Evolutionary conservation across 2,113 vertebrate species (phyloP), one percentile per base, ranked within the genome.

Genomic region (Brienomyrus longianalis): DNA sequence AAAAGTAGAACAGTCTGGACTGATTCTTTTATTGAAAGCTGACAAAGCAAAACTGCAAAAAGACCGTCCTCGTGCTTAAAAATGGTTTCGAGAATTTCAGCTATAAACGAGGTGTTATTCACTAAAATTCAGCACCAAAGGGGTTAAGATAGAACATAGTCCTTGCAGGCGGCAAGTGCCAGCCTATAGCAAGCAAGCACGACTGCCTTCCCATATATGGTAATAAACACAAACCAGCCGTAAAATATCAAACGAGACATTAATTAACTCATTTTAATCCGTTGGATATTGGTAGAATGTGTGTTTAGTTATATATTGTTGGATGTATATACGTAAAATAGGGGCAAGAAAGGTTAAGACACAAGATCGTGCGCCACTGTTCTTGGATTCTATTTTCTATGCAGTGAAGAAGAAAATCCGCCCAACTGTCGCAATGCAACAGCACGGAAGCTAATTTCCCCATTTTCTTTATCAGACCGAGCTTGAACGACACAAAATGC

Each of bases 161-260:
- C 92, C 91, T 92, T 83, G 92, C 94, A 93, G 92, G 95, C 94
- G 93, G 93, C 92, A 31, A 93, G 84, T 90, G 90, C 92, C 92
- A 95, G 94, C 95, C 96, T 96, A 96, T 96, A 90, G 91, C 94
- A 93, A 93, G 88, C 43, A 90, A 91, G 94, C 94, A 95, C 94
- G 92, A 93, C 92, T 91, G 92, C 90, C 92, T 94, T 85, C 93
- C 96, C 95, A 95, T 96, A 96, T 95, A 95, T 95, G 96, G 96
- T 88, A 93, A 93, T 92, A 88, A 90, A 91, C 23, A 91, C 90
- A 91, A 92, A 93, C 91, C 90, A 15, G 70, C 89, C 80, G 47
- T 19, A 89, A 92, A 94, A 93, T 90, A 90, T 92, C 51, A 52
- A 83, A 51, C 23, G 27, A 88, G 92, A 83, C 9, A 54, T 88